A percentile compares a stretch with the other conserved stretches of the same genome.
These are phyloP conservation scores for Muscicapa striata DNA, from an alignment of 2,797 vertebrate genomes.

Conservation along the genomic window DNA sequence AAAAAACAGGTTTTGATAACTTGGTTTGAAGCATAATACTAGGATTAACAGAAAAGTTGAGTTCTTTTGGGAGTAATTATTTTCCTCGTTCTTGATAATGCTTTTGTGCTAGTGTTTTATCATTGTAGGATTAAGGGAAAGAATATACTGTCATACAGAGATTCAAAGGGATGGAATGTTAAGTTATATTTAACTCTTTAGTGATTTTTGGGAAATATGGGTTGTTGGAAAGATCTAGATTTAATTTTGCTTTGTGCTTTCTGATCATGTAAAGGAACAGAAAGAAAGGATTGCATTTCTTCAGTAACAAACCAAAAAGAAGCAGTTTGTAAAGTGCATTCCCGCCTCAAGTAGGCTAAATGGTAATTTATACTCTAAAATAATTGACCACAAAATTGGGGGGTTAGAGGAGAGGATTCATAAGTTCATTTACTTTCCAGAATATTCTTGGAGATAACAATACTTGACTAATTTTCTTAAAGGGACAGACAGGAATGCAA, in stretches of 20 bases:
- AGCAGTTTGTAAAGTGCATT: background rate
- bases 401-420: fast-evolving
- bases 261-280: background rate
- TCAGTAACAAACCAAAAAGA: background rate
- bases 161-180: fast-evolving
- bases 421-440: background rate
- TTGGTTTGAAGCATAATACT: background rate
- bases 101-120: background rate
- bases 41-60: constrained; percentile 6
- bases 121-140: background rate
- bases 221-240: background rate
- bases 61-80: background rate
- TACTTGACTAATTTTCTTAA: background rate
- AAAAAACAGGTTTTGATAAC: background rate
- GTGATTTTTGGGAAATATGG: background rate
- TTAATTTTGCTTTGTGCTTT: background rate
- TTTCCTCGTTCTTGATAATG: background rate
- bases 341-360: background rate
- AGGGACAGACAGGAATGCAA: background rate
- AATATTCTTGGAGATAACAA: background rate
- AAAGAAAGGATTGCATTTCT: background rate
- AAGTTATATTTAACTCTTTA: background rate
- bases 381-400: background rate
- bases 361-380: background rate
- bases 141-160: background rate